These are phyloP conservation scores for Magallana angulata DNA, from an alignment of 1,140 invertebrate genomes.

Conservation along the genomic window DNA sequence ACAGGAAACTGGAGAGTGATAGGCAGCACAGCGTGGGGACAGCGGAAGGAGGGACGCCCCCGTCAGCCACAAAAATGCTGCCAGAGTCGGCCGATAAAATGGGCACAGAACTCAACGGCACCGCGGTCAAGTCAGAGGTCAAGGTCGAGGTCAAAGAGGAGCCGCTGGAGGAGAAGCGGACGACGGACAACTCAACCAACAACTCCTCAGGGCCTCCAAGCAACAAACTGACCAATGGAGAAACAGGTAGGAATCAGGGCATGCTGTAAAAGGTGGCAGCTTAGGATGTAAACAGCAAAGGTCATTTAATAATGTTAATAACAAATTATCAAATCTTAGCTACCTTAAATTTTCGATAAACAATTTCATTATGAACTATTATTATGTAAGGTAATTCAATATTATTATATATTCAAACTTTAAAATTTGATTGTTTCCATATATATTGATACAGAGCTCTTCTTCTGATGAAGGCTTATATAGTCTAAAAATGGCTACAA, in stretches of 20 bases:
- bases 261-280: too few species aligned
- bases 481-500: too few species aligned
- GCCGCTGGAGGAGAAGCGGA: slow-evolving; percentile 56
- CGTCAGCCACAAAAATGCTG: slow-evolving; percentile 41
- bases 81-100: slow-evolving; percentile 55
- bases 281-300: too few species aligned
- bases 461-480: too few species aligned
- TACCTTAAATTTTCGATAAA: too few species aligned
- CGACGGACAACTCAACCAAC: slow-evolving; percentile 36
- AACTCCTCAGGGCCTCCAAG: slow-evolving; percentile 57
- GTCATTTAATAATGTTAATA: too few species aligned
- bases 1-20: slow-evolving; percentile 2
- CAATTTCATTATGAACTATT: too few species aligned
- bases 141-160: slow-evolving; percentile 59
- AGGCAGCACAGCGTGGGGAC: background rate
- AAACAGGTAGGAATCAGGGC: slow-evolving; percentile 59
- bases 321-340: too few species aligned
- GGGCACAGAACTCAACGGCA: slow-evolving; percentile 54
- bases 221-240: slow-evolving; percentile 67
- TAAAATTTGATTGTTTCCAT: too few species aligned
- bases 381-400: too few species aligned
- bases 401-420: too few species aligned
- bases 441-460: too few species aligned
- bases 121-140: slow-evolving; percentile 44
- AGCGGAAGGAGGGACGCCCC: background rate